Evolutionary conservation across 1,140 invertebrate species (phyloP), one percentile per base, ranked within the genome.

Genomic region (Daktulosphaira vitifoliae): DNA sequence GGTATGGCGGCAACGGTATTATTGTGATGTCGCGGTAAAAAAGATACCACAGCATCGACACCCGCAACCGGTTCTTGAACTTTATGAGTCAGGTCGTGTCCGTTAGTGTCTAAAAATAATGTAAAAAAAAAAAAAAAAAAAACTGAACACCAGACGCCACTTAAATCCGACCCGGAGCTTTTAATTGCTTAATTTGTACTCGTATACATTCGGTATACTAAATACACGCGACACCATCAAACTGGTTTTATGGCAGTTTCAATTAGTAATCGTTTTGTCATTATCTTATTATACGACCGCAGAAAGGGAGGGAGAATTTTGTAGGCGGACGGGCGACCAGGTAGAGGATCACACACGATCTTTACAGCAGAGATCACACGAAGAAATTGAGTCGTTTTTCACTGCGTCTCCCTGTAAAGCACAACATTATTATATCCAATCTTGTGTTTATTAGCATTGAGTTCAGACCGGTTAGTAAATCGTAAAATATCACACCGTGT

Each of bases 241-340:
- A 62, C 56, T 15, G 56, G 56, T 62, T 62, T 62, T n/a, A 4
- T 1, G 56, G 25, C 25, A 38, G 42, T 62, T 62, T 62, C 56
- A 62, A 62, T 62, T 62, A 62, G 42, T 62, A 62, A 62, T 62
- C 56, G 42, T 62, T 62, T 62, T 48, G 56, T 62, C 42, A 25
- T 29, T 9, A 33, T 33, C 29, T 33, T 33, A 33, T 33, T 6
- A 11, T 33, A 33, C 11, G 11, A 6, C 29, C 29, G 11, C 29
- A 33, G 29, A 33, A 11, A 33, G 29, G 11, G 29, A 33, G 29
- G 11, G 29, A 33, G 29, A 33, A 5, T 5, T 33, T 6, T 5
- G 29, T 11, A 11, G 29, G 11, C 29, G 29, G 29, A 5, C 29
- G 29, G 29, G 11, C 29, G 29, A n/a, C n/a, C n/a, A n/a, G n/a